These are phyloP conservation scores for Venturia canescens DNA, from an alignment of 1,140 invertebrate genomes.

Conservation along the genomic window DNA sequence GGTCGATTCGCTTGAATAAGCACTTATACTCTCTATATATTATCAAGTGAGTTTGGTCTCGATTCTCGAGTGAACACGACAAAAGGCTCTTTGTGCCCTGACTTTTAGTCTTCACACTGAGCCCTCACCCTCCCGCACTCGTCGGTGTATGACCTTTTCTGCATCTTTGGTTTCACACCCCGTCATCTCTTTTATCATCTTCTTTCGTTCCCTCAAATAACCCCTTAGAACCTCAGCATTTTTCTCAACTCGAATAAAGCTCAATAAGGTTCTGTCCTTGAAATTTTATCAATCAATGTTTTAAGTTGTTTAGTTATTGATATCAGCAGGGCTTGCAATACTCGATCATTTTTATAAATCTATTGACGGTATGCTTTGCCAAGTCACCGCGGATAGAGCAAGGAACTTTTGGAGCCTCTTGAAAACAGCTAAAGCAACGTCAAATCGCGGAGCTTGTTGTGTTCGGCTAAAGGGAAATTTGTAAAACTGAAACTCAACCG, in stretches of 20 bases:
- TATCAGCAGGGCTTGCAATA: not conserved
- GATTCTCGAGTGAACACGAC: slow-evolving; percentile 50
- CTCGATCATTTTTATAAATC: no score
- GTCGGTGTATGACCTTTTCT: not conserved
- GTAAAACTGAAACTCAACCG: not conserved
- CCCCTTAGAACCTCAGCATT: not conserved
- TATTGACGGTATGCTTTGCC: no score
- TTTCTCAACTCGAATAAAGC: not conserved
- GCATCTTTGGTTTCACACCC: not conserved
- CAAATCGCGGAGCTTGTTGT: not conserved
- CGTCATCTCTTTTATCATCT: not conserved
- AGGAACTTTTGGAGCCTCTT: no score
- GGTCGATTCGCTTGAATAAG: slow-evolving; percentile 20
- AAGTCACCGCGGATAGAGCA: no score
- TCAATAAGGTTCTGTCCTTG: not conserved
- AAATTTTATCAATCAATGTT: slow-evolving; percentile 2
- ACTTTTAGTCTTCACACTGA: slow-evolving; percentile 63
- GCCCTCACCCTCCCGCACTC: not conserved
- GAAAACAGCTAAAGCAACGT: no score
- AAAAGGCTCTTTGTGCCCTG: slow-evolving; percentile 65
- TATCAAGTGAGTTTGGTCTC: slow-evolving; percentile 38
- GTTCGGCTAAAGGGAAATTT: not conserved
- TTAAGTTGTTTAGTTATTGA: not conserved
- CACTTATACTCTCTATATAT: slow-evolving; percentile 58
- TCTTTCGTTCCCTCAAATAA: not conserved